Evolutionary conservation across 1,140 invertebrate species (phyloP).

Genomic region (Chelonus insularis): DNA sequence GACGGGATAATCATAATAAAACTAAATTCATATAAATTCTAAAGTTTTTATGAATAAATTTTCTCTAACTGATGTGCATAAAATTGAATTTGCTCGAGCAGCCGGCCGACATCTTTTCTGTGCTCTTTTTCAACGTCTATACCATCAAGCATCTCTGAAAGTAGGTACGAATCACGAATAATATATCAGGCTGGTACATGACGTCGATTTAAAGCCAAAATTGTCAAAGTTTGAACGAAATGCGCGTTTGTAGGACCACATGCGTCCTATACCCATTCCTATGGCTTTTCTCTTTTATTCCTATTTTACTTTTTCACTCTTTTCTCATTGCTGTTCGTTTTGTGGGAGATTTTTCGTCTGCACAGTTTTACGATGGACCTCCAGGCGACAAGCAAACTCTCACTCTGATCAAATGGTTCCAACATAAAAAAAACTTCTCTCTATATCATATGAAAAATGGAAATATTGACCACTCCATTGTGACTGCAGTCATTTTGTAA

Average conservation of each 20-base stretch:
- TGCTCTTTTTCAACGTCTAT: conserved; percentile 14
- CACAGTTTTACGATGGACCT: not conserved
- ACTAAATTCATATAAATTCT: conserved; percentile 1
- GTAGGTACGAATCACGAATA: conserved; percentile 30
- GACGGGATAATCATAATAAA: no score
- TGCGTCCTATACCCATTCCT: not conserved
- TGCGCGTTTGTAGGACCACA: not conserved
- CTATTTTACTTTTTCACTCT: not conserved
- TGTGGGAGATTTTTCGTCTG: conserved; percentile 24
- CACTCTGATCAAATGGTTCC: not conserved
- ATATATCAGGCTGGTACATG: conserved; percentile 31
- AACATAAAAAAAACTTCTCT: not conserved
- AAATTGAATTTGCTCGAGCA: conserved; percentile 13
- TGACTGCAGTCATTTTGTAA: not conserved
- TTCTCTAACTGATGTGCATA: conserved; percentile 9
- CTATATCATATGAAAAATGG: not conserved
- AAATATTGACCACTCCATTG: not conserved
- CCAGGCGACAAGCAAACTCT: not conserved
- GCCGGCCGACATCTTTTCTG: not conserved
- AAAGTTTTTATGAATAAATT: conserved; percentile 13
- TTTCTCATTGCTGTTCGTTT: conserved; percentile 1
- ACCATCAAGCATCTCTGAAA: conserved; percentile 14
- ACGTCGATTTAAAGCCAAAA: conserved; percentile 35
- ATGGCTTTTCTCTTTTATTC: no score
- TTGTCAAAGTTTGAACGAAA: conserved; percentile 36